A percentile compares a stretch with the other conserved stretches of the same genome.
Conservation (phyloP, 2,113 vertebrate genomes). For the Cyprinodon variegatus region DNA sequence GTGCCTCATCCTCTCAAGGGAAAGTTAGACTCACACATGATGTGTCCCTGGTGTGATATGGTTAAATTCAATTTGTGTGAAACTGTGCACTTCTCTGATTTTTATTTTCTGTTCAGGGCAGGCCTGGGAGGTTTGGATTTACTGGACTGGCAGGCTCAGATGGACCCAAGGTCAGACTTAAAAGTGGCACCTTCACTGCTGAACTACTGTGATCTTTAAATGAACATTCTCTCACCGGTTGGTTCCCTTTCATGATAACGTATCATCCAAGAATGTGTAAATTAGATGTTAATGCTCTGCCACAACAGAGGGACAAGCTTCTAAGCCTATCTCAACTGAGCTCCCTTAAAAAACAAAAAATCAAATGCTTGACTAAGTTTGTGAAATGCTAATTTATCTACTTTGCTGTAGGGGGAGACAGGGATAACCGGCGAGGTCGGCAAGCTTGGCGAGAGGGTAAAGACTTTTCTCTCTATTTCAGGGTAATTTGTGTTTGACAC, state of each 20-base stretch:
- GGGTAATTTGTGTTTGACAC: constrained; percentile 44
- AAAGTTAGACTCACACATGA: constrained; percentile 2
- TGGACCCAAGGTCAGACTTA: constrained; percentile 87
- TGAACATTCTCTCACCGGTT: constrained; percentile 34
- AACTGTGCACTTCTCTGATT: constrained; percentile 59
- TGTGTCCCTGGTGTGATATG: constrained; percentile 8
- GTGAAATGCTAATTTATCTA: constrained; percentile 64
- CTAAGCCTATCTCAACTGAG: constrained; percentile 42
- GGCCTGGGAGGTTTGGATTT: constrained; percentile 89
- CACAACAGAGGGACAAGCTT: constrained; percentile 44
- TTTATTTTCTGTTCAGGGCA: constrained; percentile 87
- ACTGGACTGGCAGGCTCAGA: constrained; percentile 87
- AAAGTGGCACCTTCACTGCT: background rate
- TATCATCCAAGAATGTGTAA: constrained; percentile 50
- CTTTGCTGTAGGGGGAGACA: constrained; percentile 86
- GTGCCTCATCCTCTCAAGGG: constrained; percentile 10
- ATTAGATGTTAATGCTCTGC: constrained; percentile 63
- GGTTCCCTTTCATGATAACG: constrained; percentile 51
- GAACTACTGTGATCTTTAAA: constrained; percentile 45
- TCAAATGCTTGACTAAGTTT: constrained; percentile 53
- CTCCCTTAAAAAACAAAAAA: constrained; percentile 44
- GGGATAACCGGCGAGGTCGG: constrained; percentile 88
- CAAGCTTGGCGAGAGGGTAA: constrained; percentile 93
- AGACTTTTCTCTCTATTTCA: constrained; percentile 39
- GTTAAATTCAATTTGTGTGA: constrained; percentile 27